Percentiles rank a stretch among this genome's conserved stretches.
Conservation (phyloP, 2,797 vertebrate species). For the Streptopelia turtur region DNA sequence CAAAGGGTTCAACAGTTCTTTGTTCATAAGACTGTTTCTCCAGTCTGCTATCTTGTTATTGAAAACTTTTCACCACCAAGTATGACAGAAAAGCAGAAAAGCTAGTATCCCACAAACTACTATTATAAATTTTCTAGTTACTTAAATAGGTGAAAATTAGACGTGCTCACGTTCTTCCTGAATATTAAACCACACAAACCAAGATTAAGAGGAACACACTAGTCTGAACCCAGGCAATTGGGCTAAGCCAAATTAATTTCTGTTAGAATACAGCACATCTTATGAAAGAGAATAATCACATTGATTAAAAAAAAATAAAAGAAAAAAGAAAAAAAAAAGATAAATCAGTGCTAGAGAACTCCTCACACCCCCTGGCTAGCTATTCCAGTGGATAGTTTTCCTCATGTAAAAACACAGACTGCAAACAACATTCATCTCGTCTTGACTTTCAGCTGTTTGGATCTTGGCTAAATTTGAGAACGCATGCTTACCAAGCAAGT, state of each 20-base stretch:
- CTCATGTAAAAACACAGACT: neutral
- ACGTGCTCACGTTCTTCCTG: neutral
- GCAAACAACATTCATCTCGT: neutral
- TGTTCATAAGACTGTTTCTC: neutral
- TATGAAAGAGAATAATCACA: neutral
- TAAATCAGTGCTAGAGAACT: neutral
- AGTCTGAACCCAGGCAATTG: neutral
- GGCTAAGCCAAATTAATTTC: neutral
- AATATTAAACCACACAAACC: neutral
- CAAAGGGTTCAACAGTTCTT: constrained; percentile 11
- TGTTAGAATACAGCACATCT: neutral
- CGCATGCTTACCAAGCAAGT: neutral
- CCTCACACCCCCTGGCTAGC: neutral
- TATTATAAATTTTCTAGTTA: neutral
- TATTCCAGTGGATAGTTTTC: neutral
- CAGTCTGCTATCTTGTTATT: neutral
- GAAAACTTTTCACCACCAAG: neutral
- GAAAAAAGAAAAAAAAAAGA: neutral
- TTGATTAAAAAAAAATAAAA: neutral
- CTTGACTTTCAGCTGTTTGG: neutral
- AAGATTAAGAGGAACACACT: neutral
- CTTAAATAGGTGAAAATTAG: neutral
- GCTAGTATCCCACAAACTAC: neutral
- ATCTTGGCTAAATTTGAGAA: neutral
- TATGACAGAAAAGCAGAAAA: neutral